Evolutionary conservation across 2,888 invertebrate species (phyloP).

Genomic region (Laothoe populi): DNA sequence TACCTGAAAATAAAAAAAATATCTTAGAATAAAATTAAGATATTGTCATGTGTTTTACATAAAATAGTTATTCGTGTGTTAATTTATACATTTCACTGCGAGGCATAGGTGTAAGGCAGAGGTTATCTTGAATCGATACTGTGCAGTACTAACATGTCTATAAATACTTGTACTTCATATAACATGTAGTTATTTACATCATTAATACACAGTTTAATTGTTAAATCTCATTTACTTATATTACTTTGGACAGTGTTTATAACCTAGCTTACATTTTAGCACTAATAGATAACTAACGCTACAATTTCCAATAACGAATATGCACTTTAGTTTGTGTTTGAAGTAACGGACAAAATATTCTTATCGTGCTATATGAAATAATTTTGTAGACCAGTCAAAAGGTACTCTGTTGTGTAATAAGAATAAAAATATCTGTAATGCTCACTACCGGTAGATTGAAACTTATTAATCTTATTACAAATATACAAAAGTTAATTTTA

Average conservation of each 20-base stretch:
- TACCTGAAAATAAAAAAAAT: constrained; percentile 58
- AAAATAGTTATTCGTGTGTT: not conserved
- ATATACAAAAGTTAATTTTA: not conserved
- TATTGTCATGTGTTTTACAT: not conserved
- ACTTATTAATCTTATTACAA: constrained; percentile 15
- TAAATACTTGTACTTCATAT: not conserved
- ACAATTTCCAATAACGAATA: too few species aligned
- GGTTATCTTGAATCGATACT: not conserved
- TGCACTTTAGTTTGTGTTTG: not conserved
- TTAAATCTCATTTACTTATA: not conserved
- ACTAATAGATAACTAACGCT: too few species aligned
- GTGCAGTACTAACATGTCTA: not conserved
- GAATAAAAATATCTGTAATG: not conserved
- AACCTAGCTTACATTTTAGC: too few species aligned
- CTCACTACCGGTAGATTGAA: not conserved
- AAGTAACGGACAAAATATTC: not conserved
- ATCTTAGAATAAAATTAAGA: constrained; percentile 29
- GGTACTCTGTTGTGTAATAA: not conserved
- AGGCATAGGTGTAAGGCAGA: not conserved
- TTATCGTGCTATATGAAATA: too few species aligned
- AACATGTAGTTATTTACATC: not conserved
- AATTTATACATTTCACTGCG: constrained; percentile 5
- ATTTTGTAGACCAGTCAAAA: too few species aligned
- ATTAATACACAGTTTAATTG: not conserved
- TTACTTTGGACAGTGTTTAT: too few species aligned